Evolutionary conservation across 2,797 vertebrate species (phyloP).

Genomic region (Microctenopoma lineatum): DNA sequence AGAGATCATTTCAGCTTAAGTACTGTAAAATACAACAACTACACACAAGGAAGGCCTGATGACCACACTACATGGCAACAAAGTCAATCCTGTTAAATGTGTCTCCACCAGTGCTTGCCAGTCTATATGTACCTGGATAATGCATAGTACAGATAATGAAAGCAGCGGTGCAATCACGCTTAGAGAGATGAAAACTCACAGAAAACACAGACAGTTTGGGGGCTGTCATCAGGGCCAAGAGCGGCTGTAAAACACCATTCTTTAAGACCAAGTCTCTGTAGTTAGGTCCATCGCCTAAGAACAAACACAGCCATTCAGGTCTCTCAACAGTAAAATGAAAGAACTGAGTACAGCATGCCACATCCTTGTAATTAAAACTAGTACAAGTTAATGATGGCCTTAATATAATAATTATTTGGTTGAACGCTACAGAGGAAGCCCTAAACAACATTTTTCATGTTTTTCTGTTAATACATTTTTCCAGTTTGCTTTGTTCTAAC

Average conservation of each 20-base stretch:
- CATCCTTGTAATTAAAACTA: background rate
- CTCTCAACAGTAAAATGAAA: background rate
- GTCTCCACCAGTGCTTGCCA: too few species aligned
- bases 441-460: background rate
- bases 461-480: background rate
- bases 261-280: conserved; percentile 94
- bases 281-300: conserved; percentile 90
- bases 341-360: background rate
- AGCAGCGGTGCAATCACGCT: background rate
- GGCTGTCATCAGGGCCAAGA: conserved; percentile 86
- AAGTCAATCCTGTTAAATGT: background rate
- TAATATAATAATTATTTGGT: background rate
- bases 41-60: too few species aligned
- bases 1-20: background rate
- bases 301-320: conserved; percentile 1
- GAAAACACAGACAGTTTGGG: conserved; percentile 88
- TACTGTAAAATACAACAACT: background rate
- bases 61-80: background rate
- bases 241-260: conserved; percentile 87
- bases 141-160: too few species aligned
- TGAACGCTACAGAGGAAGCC: background rate
- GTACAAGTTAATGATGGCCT: background rate
- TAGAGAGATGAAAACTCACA: conserved; percentile 81
- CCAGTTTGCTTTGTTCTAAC: background rate
- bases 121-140: background rate